Evolutionary conservation across 2,113 vertebrate genomes (phyloP), one percentile per base, ranked within the genome.

Genomic region (Rhinolophus sinicus): DNA sequence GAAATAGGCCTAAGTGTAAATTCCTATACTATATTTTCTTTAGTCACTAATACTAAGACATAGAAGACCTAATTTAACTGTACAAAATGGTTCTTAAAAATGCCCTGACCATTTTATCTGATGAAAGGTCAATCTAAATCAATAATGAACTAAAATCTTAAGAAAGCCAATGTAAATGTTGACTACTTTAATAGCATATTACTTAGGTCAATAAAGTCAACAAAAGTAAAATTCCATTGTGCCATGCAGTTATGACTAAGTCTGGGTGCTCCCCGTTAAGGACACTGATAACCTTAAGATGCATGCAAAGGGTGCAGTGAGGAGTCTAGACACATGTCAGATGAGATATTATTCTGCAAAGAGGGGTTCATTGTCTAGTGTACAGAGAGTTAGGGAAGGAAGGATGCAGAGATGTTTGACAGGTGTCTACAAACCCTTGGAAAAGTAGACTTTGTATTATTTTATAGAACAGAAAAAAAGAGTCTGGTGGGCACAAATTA

Each of bases 81-180:
- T 24, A 75, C 5, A 83, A 19, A 84, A 24, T 50, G 0, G 60
- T 88, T 94, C 90, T 90, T 92, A 28, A 80, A 92, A 88, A 90
- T 97, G 70, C 2, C 58, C 28, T 93, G 44, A 72, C 67, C 28
- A 88, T 90, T 83, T 94, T 47, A 76, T 75, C 26, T 82, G n/a
- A 65, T 83, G 70, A 81, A 95, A 93, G 35, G 0, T 94, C 85
- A 93, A 38, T 88, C 70, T 94, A 86, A 95, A 21, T 96, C 85
- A 93, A 62, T 50, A 95, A n/a, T 22, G 35, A 72, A 40, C 60
- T 88, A 80, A 85, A 85, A 15, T 70, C 64, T 87, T 84, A 73
- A 90, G 88, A 95, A 92, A 83, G 33, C 82, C 94, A 72, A 13
- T 91, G 54, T 96, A 90, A 97, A 95, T 96, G 72, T 85, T 95